Base-by-base conservation (phyloP, 2,888 invertebrate species). In the Creontiades dilutus region DNA sequence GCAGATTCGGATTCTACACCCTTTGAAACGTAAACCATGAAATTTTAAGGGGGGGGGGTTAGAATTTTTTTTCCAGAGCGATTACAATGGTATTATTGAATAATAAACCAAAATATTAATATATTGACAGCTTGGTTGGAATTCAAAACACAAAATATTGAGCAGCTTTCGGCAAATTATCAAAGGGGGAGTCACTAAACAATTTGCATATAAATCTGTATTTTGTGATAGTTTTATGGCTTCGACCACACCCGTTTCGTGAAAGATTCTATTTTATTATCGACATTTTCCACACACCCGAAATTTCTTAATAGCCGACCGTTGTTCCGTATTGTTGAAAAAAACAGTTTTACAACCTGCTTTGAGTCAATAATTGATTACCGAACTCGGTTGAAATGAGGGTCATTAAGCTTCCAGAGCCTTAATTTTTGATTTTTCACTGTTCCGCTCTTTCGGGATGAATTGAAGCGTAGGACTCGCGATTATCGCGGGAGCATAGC, bases 341-440 rank as follows among this genome's bases (percentile, higher is more conserved):
- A 37, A 37, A 2, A 37, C 7, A 37, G 37, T 68, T 68, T 68
- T 68, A 13, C 7, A 68, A 68, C 19, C 68, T 19, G 23, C 68
- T 68, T 23, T 68, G 68, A 68, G 68, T 68, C 68, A 68, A 68
- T 68, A 68, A 68, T 68, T 68, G 68, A 68, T 68, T 68, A 68
- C 19, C n/a, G 68, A 23, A 68, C 19, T 23, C n/a, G 2, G 68
- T 23, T 9, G 68, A 68, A 61, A 68, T 19, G 68, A 68, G 11
- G 68, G 68, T 68, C 68, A 68, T 68, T 68, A 68, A 68, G 23
- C 23, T 68, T 23, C 23, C 23, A 5, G 23, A 12, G 68, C 68
- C 12, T 23, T 27, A 68, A 68, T 68, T 68, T 68, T 68, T 68
- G 68, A 68, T 68, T 68, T 68, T 68, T 68, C 68, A 23, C 68